Percentiles rank a stretch among this genome's conserved stretches.
Conservation (phyloP, 2,113 vertebrate species). For the Heterocephalus glaber region DNA sequence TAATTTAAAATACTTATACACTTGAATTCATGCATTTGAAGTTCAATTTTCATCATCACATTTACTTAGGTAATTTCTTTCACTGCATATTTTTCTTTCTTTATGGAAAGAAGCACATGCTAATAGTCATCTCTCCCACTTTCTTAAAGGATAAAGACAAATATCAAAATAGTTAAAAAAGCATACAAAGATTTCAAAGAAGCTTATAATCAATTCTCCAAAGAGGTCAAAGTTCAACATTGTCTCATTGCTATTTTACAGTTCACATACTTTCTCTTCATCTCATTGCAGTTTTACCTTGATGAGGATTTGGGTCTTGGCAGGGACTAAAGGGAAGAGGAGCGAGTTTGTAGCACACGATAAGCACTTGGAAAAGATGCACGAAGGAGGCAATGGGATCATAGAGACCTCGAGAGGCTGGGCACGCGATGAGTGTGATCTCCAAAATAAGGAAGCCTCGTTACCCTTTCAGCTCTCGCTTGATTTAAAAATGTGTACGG, state of each 20-base stretch:
- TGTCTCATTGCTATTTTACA: not conserved
- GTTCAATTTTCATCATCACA: not conserved
- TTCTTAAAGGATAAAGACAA: slow-evolving; percentile 1
- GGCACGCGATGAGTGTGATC: not conserved
- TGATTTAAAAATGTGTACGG: not conserved
- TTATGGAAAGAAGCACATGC: not conserved
- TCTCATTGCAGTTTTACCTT: not conserved
- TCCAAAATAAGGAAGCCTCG: not conserved
- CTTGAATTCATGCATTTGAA: slow-evolving; percentile 11
- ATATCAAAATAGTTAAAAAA: not conserved
- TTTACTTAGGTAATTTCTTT: slow-evolving; percentile 10
- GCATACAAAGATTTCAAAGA: not conserved
- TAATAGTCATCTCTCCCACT: not conserved
- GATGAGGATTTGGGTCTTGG: not conserved
- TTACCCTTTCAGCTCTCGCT: not conserved
- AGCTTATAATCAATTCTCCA: not conserved
- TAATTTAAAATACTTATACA: not conserved
- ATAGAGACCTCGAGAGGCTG: not conserved
- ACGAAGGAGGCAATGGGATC: not conserved
- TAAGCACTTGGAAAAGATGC: not conserved
- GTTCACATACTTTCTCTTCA: not conserved
- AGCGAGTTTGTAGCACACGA: not conserved
- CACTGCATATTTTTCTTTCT: not conserved
- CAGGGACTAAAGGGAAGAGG: not conserved
- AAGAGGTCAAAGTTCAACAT: not conserved